Evolutionary conservation across 2,113 vertebrate species (phyloP).

Genomic region (Tautogolabrus adspersus): DNA sequence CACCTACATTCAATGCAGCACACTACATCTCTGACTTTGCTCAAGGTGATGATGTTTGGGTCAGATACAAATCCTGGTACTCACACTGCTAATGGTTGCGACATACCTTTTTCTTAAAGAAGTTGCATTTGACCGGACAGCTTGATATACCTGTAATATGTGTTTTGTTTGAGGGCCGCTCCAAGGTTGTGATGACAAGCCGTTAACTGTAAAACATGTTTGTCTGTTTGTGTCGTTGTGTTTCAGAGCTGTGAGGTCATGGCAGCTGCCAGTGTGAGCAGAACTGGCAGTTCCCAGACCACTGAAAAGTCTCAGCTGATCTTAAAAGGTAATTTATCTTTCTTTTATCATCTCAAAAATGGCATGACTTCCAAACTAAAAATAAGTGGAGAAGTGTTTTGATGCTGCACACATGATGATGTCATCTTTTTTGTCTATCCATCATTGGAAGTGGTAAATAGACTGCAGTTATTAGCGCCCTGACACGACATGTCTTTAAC

Average conservation of each 20-base stretch:
- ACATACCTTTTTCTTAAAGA: neutral
- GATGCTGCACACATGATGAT: neutral
- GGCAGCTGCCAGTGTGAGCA: conserved; percentile 91
- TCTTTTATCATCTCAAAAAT: neutral
- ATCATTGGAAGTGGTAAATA: too few relatives aligned
- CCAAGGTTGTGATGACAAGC: neutral
- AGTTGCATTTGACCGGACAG: neutral
- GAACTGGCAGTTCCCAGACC: conserved; percentile 83
- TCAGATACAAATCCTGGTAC: conserved; percentile 23
- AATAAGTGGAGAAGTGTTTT: too few relatives aligned
- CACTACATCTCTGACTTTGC: conserved; percentile 52
- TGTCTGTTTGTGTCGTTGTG: neutral
- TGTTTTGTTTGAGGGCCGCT: neutral
- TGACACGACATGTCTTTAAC: too few relatives aligned
- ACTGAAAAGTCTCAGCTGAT: conserved; percentile 91
- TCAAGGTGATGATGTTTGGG: conserved; percentile 60
- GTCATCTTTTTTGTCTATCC: too few relatives aligned
- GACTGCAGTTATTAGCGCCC: too few relatives aligned
- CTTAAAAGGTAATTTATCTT: conserved; percentile 89
- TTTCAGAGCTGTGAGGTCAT: conserved; percentile 91
- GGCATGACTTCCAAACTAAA: neutral
- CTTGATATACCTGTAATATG: neutral
- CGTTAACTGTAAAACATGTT: too few relatives aligned
- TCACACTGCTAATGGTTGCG: neutral
- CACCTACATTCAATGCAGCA: conserved; percentile 14